These are phyloP conservation scores for Sphaeramia orbicularis DNA, from an alignment of 2,797 vertebrate species.

Conservation along the genomic window DNA sequence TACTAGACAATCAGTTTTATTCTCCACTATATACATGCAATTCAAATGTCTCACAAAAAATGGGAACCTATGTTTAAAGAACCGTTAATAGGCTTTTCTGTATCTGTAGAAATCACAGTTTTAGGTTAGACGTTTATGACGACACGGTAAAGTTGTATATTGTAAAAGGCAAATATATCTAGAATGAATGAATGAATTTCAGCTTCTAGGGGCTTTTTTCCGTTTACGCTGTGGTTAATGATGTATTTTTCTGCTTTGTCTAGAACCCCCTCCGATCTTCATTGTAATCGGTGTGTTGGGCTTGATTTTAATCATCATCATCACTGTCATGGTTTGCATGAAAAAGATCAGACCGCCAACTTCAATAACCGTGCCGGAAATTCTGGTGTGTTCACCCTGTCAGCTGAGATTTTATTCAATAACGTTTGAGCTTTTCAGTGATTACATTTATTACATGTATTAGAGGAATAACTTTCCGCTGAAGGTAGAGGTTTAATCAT, in stretches of 20 bases:
- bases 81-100: too few relatives aligned
- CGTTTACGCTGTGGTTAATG: too few relatives aligned
- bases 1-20: too few relatives aligned
- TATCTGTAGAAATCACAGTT: too few relatives aligned
- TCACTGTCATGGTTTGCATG: slow-evolving; percentile 15
- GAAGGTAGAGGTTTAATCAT: not conserved
- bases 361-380: accelerated
- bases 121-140: too few relatives aligned
- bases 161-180: too few relatives aligned
- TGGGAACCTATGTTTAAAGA: too few relatives aligned
- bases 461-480: not conserved
- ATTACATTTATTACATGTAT: not conserved
- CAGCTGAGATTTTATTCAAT: not conserved
- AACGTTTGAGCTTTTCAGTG: not conserved
- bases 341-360: not conserved
- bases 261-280: not conserved
- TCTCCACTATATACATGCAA: too few relatives aligned
- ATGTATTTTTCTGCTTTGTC: not conserved
- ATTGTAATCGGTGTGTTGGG: accelerated
- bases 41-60: too few relatives aligned
- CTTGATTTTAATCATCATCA: accelerated
- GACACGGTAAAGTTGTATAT: too few relatives aligned
- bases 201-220: too few relatives aligned
- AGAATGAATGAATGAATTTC: too few relatives aligned
- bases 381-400: slow-evolving; percentile 32